These are phyloP conservation scores for Argyra leucocephala DNA, from an alignment of 2,888 invertebrate genomes.

Conservation along the genomic window DNA sequence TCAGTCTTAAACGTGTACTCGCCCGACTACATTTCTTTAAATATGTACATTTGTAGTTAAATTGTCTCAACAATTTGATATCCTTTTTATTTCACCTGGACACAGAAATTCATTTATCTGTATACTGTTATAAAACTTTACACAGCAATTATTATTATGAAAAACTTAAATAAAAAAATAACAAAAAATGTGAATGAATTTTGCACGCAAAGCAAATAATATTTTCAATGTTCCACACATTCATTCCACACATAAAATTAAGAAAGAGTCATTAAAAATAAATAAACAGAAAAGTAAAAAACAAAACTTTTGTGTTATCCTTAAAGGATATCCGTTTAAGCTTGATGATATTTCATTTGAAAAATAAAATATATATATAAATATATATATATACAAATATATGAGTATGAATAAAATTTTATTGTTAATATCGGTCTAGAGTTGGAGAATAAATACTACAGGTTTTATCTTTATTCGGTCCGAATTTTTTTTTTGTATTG, in stretches of 20 bases:
- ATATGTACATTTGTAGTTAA: no score
- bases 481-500: background rate
- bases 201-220: constrained; percentile 1
- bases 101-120: no score
- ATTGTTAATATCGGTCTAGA: background rate
- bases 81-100: no score
- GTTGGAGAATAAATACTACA: no score
- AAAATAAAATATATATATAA: no score
- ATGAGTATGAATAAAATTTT: background rate
- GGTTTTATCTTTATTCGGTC: no score
- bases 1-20: no score
- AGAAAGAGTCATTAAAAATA: background rate
- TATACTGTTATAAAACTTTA: no score
- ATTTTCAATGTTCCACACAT: background rate
- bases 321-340: constrained; percentile 3
- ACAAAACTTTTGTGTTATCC: background rate
- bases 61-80: no score
- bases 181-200: background rate
- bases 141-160: no score
- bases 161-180: background rate
- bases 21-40: no score
- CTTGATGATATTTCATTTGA: background rate
- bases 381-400: background rate
- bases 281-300: background rate
- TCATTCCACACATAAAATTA: background rate